These are phyloP conservation scores for Polypedilum vanderplanki DNA, from an alignment of 1,140 invertebrate genomes.

Conservation along the genomic window DNA sequence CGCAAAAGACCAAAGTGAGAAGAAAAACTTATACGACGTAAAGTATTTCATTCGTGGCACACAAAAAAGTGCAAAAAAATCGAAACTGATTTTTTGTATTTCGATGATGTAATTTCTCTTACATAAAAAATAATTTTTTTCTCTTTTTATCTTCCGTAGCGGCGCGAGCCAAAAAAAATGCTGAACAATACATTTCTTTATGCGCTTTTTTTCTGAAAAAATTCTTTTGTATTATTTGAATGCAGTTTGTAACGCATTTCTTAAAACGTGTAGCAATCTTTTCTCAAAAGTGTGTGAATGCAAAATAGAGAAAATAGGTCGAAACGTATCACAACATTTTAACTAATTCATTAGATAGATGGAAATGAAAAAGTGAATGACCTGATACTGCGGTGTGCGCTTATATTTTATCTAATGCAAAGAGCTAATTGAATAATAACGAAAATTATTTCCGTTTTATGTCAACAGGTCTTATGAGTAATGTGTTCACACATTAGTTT, in stretches of 20 bases:
- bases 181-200: not conserved
- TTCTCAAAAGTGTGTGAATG: too few species aligned
- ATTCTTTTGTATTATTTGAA: not conserved
- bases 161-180: not conserved
- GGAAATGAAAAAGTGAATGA: too few species aligned
- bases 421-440: too few species aligned
- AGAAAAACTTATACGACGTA: not conserved
- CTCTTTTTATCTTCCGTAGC: not conserved
- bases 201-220: not conserved
- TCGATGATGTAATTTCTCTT: constrained; percentile 22
- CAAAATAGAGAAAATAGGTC: too few species aligned
- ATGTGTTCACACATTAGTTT: too few species aligned
- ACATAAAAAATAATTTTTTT: not conserved
- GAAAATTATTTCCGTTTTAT: too few species aligned
- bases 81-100: constrained; percentile 21
- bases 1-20: not conserved
- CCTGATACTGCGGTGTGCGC: too few species aligned
- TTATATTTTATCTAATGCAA: too few species aligned
- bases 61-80: constrained; percentile 26
- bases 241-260: not conserved
- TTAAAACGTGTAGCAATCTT: not conserved
- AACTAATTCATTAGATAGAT: too few species aligned
- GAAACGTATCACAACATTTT: too few species aligned
- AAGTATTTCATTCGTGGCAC: not conserved
- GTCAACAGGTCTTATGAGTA: too few species aligned